Evolutionary conservation across 1,140 invertebrate species (phyloP).

Genomic region (Drosophila kanapiae): DNA sequence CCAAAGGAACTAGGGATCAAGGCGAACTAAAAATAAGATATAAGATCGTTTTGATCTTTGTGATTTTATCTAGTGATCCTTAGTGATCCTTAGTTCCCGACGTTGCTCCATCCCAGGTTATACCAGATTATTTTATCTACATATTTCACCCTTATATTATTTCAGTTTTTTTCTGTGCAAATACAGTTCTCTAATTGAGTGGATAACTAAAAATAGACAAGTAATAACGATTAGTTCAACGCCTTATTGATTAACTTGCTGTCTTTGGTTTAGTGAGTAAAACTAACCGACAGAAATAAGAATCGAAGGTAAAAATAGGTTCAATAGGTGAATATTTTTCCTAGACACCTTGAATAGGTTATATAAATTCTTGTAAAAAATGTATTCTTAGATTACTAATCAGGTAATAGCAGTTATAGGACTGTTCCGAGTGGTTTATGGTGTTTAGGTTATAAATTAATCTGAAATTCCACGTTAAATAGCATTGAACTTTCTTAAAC

Average conservation of each 20-base stretch:
- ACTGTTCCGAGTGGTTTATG: neutral
- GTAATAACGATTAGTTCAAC: neutral
- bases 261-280: neutral
- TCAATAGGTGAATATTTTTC: neutral
- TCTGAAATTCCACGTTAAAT: neutral
- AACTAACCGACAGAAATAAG: neutral
- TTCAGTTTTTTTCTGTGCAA: neutral
- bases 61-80: neutral
- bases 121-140: neutral
- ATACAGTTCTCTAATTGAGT: neutral
- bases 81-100: neutral
- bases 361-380: too few species aligned
- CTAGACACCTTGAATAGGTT: neutral
- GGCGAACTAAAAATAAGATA: neutral
- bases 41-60: neutral
- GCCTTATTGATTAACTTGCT: constrained; percentile 5
- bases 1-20: too few species aligned
- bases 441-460: neutral
- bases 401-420: constrained; percentile 5
- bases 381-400: neutral
- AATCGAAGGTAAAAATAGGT: neutral
- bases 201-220: neutral
- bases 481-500: neutral
- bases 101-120: neutral
- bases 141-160: neutral